phyloP scores from a whole-genome alignment of 1,140 invertebrate genomes.

The Artemia franciscana region DNA sequence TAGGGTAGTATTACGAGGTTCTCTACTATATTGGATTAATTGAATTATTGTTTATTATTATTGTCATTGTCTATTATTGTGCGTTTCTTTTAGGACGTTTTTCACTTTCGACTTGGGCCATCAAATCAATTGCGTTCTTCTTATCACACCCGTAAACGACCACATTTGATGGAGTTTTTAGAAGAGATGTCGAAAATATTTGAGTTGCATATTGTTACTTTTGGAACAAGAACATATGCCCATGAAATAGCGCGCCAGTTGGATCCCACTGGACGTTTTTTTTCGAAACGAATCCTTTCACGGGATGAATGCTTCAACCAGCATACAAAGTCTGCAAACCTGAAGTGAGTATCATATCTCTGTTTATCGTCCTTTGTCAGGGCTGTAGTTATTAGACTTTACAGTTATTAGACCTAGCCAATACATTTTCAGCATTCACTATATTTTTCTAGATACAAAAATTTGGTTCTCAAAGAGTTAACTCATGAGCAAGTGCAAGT shows the following conservation, averaged over 20 bases:
- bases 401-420: too few species aligned
- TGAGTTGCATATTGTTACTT: conserved; percentile 94
- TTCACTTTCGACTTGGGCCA: conserved; percentile 73
- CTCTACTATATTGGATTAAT: too few species aligned
- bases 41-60: too few species aligned
- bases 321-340: conserved; percentile 85
- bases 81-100: conserved; percentile 60
- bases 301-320: conserved; percentile 92
- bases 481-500: too few species aligned
- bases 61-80: too few species aligned
- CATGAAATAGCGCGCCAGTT: conserved; percentile 75
- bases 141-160: conserved; percentile 80
- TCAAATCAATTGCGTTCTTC: conserved; percentile 56
- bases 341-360: conserved; percentile 45
- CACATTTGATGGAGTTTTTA: conserved; percentile 67
- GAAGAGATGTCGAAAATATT: conserved; percentile 60
- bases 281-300: conserved; percentile 88
- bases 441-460: too few species aligned
- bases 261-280: conserved; percentile 59
- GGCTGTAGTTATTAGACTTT: too few species aligned
- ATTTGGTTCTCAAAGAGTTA: too few species aligned
- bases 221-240: conserved; percentile 90
- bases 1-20: too few species aligned
- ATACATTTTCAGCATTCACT: too few species aligned
- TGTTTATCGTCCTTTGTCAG: too few species aligned